Percentiles rank a stretch among this genome's conserved stretches.
phyloP scores from a whole-genome alignment of 2,113 vertebrate species.

The Chrysochloris asiatica region DNA sequence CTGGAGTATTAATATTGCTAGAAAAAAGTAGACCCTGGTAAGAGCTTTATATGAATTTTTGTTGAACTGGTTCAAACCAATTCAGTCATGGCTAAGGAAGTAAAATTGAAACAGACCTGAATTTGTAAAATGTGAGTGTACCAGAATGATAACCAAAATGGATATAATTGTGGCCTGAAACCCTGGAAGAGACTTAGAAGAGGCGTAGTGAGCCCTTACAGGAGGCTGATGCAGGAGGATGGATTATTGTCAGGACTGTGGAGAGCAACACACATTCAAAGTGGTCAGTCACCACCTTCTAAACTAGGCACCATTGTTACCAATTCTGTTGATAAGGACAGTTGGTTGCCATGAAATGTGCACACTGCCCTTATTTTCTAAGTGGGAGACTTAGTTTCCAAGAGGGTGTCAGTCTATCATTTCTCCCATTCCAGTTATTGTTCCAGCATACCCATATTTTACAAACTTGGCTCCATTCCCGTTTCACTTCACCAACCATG shows the following conservation, averaged over 20 bases:
- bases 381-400: not conserved
- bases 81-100: not conserved
- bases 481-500: not conserved
- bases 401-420: not conserved
- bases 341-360: not conserved
- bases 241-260: not conserved
- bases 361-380: not conserved
- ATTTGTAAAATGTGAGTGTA: not conserved
- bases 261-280: not conserved
- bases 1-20: not conserved
- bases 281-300: not conserved
- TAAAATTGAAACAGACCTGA: not conserved
- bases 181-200: not conserved
- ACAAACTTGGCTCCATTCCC: not conserved
- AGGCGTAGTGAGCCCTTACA: not conserved
- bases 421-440: not conserved
- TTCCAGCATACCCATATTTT: not conserved
- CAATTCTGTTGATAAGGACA: not conserved
- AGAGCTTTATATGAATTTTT: not conserved
- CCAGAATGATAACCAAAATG: not conserved
- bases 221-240: not conserved
- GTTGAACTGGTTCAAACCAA: not conserved
- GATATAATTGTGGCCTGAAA: too few species aligned
- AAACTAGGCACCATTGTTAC: not conserved
- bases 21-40: slow-evolving; percentile 4